Evolutionary conservation across 2,113 vertebrate species (phyloP).

Genomic region (Haliaeetus leucogaster): DNA sequence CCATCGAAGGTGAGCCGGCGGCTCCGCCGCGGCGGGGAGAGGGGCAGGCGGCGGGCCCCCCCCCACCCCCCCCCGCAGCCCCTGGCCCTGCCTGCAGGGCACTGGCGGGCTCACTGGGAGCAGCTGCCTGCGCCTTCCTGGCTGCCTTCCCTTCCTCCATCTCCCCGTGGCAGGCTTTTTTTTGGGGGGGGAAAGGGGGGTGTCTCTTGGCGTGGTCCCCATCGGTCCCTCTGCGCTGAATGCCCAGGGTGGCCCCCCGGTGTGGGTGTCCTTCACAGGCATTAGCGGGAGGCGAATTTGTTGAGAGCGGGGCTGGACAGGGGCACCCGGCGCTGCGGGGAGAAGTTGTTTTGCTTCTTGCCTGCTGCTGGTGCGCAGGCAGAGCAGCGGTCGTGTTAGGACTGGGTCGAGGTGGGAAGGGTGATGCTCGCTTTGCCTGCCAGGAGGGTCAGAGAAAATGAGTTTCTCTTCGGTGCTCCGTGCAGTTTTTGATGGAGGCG

Average conservation of each 20-base stretch:
- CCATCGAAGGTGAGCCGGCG: constrained; percentile 89
- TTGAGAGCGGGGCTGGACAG: not conserved
- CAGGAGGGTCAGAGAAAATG: not conserved
- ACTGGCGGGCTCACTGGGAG: too few species aligned
- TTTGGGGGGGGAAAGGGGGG: not conserved
- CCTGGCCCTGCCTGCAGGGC: too few species aligned
- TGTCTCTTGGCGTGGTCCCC: not conserved
- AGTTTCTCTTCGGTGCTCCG: not conserved
- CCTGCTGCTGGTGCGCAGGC: not conserved
- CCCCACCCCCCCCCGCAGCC: too few species aligned
- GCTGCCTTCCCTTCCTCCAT: too few species aligned
- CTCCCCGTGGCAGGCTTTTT: too few species aligned
- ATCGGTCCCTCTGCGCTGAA: fast-evolving
- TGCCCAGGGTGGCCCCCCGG: not conserved
- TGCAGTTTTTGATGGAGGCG: not conserved
- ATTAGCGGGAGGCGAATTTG: fast-evolving
- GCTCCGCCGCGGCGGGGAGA: not conserved
- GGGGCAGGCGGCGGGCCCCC: not conserved
- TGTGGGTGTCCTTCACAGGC: not conserved
- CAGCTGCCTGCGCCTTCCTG: too few species aligned
- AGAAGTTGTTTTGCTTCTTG: not conserved
- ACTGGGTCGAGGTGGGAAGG: not conserved
- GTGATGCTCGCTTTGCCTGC: not conserved
- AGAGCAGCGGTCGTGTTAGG: not conserved
- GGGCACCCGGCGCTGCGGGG: not conserved